These are phyloP conservation scores for Orthosia cruda DNA, from an alignment of 2,888 invertebrate species.

Conservation along the genomic window DNA sequence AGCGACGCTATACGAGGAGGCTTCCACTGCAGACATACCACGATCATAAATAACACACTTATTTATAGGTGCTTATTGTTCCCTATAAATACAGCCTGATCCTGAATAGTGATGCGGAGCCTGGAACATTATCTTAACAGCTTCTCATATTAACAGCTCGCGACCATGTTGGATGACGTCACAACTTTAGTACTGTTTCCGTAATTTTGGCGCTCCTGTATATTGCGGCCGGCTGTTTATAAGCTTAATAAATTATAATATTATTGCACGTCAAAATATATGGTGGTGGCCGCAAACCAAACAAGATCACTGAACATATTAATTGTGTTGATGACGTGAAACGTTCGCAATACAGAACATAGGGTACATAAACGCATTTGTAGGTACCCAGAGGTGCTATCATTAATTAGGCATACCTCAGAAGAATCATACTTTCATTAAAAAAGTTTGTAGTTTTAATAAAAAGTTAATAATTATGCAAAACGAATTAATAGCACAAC, in stretches of 20 bases:
- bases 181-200: constrained; percentile 28
- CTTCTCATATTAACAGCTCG: constrained; percentile 15
- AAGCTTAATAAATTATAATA: constrained; percentile 62
- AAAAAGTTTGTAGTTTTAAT: not conserved
- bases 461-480: not conserved
- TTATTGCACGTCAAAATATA: constrained; percentile 57
- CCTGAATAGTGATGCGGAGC: constrained; percentile 76
- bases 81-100: constrained; percentile 66
- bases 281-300: constrained; percentile 13
- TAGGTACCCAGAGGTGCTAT: no score
- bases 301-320: constrained; percentile 8
- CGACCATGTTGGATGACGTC: not conserved
- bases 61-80: constrained; percentile 70
- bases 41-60: constrained; percentile 66
- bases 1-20: constrained; percentile 74
- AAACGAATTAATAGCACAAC: not conserved
- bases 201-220: constrained; percentile 19
- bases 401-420: not conserved
- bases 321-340: constrained; percentile 17
- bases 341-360: not conserved
- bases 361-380: not conserved
- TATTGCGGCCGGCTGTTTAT: constrained; percentile 20
- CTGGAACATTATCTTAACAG: constrained; percentile 70
- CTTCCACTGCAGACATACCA: constrained; percentile 44
- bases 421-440: not conserved